Base-by-base conservation (phyloP, 2,888 invertebrate genomes). In the Orthonevra nobilis region DNA sequence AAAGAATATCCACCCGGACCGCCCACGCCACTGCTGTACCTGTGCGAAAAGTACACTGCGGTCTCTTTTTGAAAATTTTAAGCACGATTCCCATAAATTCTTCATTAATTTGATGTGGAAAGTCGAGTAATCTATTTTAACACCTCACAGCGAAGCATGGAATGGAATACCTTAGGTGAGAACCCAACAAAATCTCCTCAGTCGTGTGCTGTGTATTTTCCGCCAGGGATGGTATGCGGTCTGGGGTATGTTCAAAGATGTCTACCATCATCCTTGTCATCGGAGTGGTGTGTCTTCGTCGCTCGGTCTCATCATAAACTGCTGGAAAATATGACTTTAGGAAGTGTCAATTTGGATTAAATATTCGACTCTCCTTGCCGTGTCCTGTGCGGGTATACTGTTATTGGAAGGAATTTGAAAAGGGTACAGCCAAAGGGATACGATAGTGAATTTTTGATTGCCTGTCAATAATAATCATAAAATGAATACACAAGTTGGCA, bases 21-120 rank as follows among this genome's bases (percentile, higher is more conserved):
- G 12, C 15, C 26, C 17, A 12, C 38, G n/a, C 19, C 9, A 32
- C 10, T 32, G 32, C n/a, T n/a, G 10, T n/a, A 19, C n/a, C 38
- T 44, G 38, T 20, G 28, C 34, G 28, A 42, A 19, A 34, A 14
- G 30, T 15, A 56, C 23, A 26, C 28, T 75, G 38, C 34, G 48
- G 64, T 7, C 10, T 70, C 70, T 77, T 26, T 64, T 77, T 77
- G 64, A 82, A 83, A 84, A 85, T 86, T 84, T 85, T 82, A 68
- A 82, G 84, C 85, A 85, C 86, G 85, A 84, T 82, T 82, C 74
- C 81, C 82, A 83, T 82, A 83, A 83, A 81, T 84, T 81, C 83
- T 85, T 86, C 85, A 86, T 86, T 86, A 86, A 87, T 86, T 85
- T 85, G 81, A 75, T 79, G 81, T 77, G 77, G 72, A 77, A 77